Evolutionary conservation across 2,113 vertebrate genomes (phyloP).

Genomic region (Martes martes): DNA sequence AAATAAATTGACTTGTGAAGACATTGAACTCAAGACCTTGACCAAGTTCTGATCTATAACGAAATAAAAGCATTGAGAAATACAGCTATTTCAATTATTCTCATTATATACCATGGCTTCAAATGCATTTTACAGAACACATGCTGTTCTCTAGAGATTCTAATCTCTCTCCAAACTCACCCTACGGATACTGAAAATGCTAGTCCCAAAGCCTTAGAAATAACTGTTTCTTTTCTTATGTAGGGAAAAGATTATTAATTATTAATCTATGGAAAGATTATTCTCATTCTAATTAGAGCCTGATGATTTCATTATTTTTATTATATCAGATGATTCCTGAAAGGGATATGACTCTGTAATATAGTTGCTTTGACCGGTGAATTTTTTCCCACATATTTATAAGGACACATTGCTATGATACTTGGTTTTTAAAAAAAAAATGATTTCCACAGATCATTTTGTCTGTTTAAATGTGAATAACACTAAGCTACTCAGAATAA

Average conservation of each 20-base stretch:
- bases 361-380: neutral
- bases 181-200: neutral
- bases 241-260: neutral
- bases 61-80: slow-evolving; percentile 18
- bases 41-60: neutral
- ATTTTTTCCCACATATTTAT: slow-evolving; percentile 4
- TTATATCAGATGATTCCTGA: neutral
- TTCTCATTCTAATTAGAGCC: neutral
- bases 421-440: neutral
- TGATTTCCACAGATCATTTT: neutral
- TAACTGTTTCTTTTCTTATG: neutral
- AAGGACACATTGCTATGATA: neutral
- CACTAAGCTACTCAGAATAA: slow-evolving; percentile 2
- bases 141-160: neutral
- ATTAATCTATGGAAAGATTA: neutral
- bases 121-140: neutral
- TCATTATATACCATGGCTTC: neutral
- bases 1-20: neutral
- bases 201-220: neutral
- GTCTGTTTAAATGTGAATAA: neutral
- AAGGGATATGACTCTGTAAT: neutral
- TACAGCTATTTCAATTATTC: neutral
- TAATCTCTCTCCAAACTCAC: neutral
- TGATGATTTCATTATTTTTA: slow-evolving; percentile 21
- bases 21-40: neutral